A percentile compares a stretch with the other conserved stretches of the same genome.
These are phyloP conservation scores for Chrysodeixis includens DNA, from an alignment of 2,888 invertebrate genomes.

Conservation along the genomic window DNA sequence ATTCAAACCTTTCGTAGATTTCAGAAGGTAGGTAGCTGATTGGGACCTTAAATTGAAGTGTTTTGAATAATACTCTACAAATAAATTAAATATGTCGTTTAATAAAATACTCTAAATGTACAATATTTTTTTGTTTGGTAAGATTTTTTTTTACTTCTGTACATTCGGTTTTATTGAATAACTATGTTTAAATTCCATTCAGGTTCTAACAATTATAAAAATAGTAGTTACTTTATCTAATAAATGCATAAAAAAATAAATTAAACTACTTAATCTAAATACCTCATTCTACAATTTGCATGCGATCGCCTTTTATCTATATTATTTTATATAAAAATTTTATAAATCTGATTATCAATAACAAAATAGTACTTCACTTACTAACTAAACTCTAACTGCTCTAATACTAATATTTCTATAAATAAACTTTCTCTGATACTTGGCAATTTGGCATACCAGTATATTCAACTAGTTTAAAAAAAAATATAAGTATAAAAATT, in stretches of 20 bases:
- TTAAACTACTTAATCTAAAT: not conserved
- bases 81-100: not conserved
- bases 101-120: not conserved
- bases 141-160: not conserved
- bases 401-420: not conserved
- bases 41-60: no score
- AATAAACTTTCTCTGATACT: not conserved
- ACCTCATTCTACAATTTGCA: not conserved
- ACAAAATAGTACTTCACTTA: not conserved
- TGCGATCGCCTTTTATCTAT: not conserved
- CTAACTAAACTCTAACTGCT: not conserved
- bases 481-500: not conserved
- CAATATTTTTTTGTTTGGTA: not conserved
- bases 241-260: constrained; percentile 1
- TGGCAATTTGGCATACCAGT: not conserved
- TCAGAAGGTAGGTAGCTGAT: no score
- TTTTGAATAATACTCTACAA: not conserved
- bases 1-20: no score
- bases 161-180: not conserved
- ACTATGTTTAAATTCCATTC: not conserved
- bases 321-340: no score
- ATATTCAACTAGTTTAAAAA: no score
- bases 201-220: not conserved
- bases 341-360: not conserved
- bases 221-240: not conserved